Base-by-base conservation (phyloP, 2,797 vertebrate genomes). In the Danio albolineatus region DNA sequence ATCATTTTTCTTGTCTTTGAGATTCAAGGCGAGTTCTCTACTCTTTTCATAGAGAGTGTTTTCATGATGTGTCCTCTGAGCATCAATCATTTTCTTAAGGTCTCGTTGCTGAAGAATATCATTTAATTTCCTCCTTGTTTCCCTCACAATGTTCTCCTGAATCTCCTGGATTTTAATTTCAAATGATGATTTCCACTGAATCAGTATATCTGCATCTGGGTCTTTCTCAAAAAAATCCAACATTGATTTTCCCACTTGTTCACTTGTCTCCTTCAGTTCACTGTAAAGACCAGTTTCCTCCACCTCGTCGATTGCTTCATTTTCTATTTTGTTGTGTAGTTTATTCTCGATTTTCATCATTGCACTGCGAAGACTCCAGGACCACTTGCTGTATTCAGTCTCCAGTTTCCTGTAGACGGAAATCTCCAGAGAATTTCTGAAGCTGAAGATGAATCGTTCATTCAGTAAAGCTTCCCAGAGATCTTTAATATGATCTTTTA, bases 401-500 rank as follows among this genome's bases (percentile, higher is more conserved):
- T 28, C 28, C 28, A 28, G 28, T 28, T 28, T 28, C 28, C 28
- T 28, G 28, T 28, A 28, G 28, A 3, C 3, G 1, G 28, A 28
- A 28, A 28, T 28, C 28, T 28, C 28, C 28, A 28, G 28, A 28
- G 28, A 28, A 28, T 28, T 28, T 28, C 28, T 28, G 28, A 28
- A 28, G 28, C 28, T 28, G 28, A 28, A 28, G 28, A 28, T 3
- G 3, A 28, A 28, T 28, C 28, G 1, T 28, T 28, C 28, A 28
- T 28, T 28, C 28, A 28, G 3, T 17, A 95, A 76, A 1, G 92
- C 93, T 0, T 88, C 89, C 94, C 92, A 95, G 43, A 95, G 75
- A 73, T 94, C 86, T 1, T 72, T 0, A 28, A 28, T 28, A 3
- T 3, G 1, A 28, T 1, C 28, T 28, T 1, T 28, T 28, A 28